Evolutionary conservation across 2,888 invertebrate species (phyloP), one percentile per base, ranked within the genome.

Genomic region (Synergus japonicus): DNA sequence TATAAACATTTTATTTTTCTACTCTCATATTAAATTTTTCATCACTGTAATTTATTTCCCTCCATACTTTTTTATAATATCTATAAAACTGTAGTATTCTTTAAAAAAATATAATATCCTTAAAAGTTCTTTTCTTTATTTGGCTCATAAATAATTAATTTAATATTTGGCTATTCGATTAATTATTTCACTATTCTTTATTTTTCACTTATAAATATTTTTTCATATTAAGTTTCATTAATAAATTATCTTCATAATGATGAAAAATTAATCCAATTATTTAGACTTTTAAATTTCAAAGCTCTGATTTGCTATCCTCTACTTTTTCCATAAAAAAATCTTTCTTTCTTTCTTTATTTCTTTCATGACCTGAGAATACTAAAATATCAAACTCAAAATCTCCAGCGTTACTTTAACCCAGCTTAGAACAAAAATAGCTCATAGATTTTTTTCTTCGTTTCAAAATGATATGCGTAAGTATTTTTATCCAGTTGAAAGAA

Each of bases 1-100:
- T 44, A 67, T 44, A 44, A 44, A 44, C 12, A 18, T 67, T 2
- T n/a, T 60, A 60, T 60, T 10, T 10, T n/a, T 60, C 9, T 22
- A 18, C 18, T 15, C 18, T 60, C n/a, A 15, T 37, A 64, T 64
- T 64, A 64, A 64, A 64, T 64, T n/a, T 65, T 65, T 65, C 8
- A 65, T 9, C 15, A 65, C 9, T 3, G 15, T 41, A n/a, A 65
- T 15, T 65, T n/a, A 13, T 18, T 41, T n/a, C n/a, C n/a, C 41
- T 65, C 8, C 7, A 65, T 37, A 41, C 0, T 60, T 60, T 22
- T 22, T 60, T 18, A 22, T 18, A 22, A n/a, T 10, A 60, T 60
- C 18, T 22, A 60, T 60, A 60, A 60, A 60, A 58, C 8, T 12
- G 8, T n/a, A 18, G n/a, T 18, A 58, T 8, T 7, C 9, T 18